Conservation (phyloP, 2,797 vertebrate species). For the Emydoidea blandingii region DNA sequence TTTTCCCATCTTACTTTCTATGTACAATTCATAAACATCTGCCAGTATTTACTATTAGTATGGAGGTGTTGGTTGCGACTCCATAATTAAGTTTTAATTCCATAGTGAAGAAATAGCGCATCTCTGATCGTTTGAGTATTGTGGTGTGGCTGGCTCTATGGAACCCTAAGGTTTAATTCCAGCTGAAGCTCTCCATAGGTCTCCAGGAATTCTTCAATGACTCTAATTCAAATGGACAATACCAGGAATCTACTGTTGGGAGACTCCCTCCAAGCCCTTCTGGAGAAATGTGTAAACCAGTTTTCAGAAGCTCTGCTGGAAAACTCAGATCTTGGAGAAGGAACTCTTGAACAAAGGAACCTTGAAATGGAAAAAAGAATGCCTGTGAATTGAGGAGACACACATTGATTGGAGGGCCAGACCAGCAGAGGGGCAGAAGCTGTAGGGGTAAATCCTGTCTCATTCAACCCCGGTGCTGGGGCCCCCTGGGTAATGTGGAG, state of each 20-base stretch:
- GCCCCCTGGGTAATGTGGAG: too few species aligned
- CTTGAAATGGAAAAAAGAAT: not conserved
- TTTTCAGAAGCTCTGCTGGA: rapidly evolving
- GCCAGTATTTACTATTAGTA: not conserved
- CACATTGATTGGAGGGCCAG: too few species aligned
- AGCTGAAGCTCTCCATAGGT: not conserved
- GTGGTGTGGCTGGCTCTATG: not conserved
- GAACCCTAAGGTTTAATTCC: not conserved
- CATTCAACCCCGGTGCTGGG: too few species aligned
- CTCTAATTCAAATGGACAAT: not conserved
- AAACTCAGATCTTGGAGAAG: not conserved
- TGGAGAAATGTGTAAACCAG: not conserved
- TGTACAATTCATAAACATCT: constrained; percentile 21
- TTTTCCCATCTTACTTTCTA: constrained; percentile 5
- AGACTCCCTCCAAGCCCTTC: not conserved
- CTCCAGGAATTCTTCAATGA: not conserved
- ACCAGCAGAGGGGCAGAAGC: too few species aligned
- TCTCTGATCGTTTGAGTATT: not conserved
- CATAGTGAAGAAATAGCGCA: constrained; percentile 7
- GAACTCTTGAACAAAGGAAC: not conserved
- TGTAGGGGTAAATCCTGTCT: too few species aligned
- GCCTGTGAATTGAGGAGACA: too few species aligned
- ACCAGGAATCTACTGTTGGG: not conserved
- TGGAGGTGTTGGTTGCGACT: constrained; percentile 23
- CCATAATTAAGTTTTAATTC: constrained; percentile 3